Evolutionary conservation across 2,888 invertebrate species (phyloP).

Genomic region (Orthosia gothica): DNA sequence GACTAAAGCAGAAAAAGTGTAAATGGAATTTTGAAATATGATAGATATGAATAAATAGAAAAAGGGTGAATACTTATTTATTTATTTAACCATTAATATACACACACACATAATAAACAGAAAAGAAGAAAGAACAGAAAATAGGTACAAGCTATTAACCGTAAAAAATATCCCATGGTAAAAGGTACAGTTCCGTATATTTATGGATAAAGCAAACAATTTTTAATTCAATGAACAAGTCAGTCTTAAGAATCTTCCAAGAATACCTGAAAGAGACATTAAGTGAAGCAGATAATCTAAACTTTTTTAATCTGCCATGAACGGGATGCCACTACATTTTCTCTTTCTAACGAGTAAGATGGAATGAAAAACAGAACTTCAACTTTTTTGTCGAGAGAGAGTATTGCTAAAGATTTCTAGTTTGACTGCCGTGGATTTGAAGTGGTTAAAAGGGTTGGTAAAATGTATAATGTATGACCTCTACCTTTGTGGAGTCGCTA

Average conservation of each 20-base stretch:
- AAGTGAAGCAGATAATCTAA: slow-evolving; percentile 34
- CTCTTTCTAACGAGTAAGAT: slow-evolving; percentile 27
- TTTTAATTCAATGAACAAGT: background rate
- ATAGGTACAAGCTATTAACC: no score
- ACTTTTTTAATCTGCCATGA: slow-evolving; percentile 49
- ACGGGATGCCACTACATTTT: slow-evolving; percentile 15
- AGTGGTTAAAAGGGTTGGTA: slow-evolving; percentile 45
- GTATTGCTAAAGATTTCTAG: slow-evolving; percentile 5
- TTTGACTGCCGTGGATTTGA: slow-evolving; percentile 9
- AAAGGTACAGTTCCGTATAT: background rate
- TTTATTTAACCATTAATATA: no score
- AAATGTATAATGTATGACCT: slow-evolving; percentile 47
- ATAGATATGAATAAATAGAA: background rate
- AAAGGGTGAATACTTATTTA: background rate
- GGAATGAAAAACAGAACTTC: slow-evolving; percentile 39
- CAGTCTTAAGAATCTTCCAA: background rate
- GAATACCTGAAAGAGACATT: slow-evolving; percentile 13
- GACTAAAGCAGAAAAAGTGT: background rate
- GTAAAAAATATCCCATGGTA: no score
- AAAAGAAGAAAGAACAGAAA: no score
- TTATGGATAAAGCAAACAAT: background rate
- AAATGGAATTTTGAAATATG: background rate
- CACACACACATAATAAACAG: no score
- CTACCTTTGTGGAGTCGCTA: slow-evolving; percentile 12
- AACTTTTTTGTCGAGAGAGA: background rate